phyloP scores from a whole-genome alignment of 2,113 vertebrate genomes.

The Globicephala melas region DNA sequence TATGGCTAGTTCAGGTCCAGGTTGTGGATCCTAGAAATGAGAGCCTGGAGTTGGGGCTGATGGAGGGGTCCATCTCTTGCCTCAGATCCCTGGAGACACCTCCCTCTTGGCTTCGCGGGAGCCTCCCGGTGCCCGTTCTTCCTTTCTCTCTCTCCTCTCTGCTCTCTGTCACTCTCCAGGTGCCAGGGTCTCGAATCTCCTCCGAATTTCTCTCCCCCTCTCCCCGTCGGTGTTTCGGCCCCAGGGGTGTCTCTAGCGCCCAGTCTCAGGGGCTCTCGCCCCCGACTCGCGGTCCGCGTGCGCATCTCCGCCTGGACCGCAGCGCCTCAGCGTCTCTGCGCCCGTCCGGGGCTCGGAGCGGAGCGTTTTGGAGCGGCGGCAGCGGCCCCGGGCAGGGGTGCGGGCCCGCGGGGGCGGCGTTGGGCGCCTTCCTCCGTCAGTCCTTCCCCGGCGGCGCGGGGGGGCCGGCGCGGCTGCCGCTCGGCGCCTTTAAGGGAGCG shows the following conservation, averaged over 20 bases:
- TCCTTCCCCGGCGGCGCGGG: conserved; percentile 64
- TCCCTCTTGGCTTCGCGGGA: neutral
- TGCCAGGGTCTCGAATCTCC: neutral
- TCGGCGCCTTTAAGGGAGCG: conserved; percentile 78
- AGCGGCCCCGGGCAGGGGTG: conserved; percentile 30
- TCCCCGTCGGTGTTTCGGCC: neutral
- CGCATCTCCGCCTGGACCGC: neutral
- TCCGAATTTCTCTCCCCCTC: neutral
- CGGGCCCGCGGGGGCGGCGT: conserved; percentile 64
- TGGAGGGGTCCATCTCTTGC: neutral
- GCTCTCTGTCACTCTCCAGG: neutral
- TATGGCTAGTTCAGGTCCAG: neutral
- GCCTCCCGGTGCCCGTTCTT: neutral
- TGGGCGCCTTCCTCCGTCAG: conserved; percentile 58
- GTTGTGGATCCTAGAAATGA: neutral
- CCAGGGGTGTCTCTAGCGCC: neutral
- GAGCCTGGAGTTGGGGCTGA: neutral
- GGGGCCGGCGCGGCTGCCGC: conserved; percentile 61
- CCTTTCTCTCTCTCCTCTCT: neutral
- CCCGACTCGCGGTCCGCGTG: neutral
- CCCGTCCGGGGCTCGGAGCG: neutral
- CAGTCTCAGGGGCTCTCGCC: neutral
- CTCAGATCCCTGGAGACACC: neutral
- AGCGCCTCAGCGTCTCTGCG: neutral
- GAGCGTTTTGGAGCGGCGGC: conserved; percentile 17